Conservation (phyloP, 2,113 vertebrate genomes). For the Eudyptes chrysolophus region DNA sequence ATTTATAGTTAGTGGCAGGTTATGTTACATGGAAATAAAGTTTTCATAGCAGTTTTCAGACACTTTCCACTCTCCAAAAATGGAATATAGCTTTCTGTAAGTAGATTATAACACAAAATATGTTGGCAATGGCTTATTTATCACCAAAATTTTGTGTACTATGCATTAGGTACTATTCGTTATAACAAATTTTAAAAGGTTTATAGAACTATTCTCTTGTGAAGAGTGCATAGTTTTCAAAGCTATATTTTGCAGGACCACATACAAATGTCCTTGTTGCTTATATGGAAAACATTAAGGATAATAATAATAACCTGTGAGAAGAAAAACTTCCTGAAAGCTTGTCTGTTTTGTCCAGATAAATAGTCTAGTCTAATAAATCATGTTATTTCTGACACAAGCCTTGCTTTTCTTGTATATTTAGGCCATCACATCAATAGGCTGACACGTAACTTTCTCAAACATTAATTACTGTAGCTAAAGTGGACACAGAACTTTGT, state of each 20-base stretch:
- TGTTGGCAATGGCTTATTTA: background rate
- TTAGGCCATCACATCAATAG: background rate
- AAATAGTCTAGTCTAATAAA: background rate
- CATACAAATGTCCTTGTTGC: background rate
- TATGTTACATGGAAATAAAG: background rate
- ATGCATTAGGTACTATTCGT: background rate
- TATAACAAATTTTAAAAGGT: background rate
- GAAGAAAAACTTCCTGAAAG: background rate
- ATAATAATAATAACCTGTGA: background rate
- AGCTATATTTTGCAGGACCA: background rate
- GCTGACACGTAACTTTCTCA: background rate
- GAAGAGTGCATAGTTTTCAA: background rate
- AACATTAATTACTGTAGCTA: background rate
- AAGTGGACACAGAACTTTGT: background rate
- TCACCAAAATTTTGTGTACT: background rate
- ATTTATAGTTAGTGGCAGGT: background rate
- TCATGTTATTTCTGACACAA: background rate
- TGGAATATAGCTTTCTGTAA: background rate
- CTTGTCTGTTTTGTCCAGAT: background rate
- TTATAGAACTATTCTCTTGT: background rate
- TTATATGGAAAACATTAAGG: background rate
- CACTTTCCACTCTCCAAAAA: background rate
- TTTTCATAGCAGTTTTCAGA: background rate
- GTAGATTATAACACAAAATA: background rate
- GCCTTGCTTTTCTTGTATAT: background rate